Evolutionary conservation across 2,888 invertebrate genomes (phyloP).

Genomic region (Dicycla oo): DNA sequence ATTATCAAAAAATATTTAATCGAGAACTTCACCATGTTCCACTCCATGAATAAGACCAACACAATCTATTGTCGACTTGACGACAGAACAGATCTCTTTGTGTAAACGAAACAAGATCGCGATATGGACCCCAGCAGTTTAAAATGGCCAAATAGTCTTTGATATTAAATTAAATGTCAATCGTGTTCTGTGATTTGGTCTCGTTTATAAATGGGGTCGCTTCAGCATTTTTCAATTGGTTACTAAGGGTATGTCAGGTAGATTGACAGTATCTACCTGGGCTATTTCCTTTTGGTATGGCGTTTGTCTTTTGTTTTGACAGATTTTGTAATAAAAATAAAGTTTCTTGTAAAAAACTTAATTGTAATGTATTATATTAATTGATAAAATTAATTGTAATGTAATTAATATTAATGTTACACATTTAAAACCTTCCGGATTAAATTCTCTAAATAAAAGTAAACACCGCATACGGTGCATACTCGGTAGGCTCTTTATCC

Average conservation of each 20-base stretch:
- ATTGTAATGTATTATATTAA: no score
- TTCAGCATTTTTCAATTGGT: constrained; percentile 9
- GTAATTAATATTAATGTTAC: no score
- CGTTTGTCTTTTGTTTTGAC: background rate
- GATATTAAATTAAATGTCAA: constrained; percentile 61
- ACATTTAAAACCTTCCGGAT: no score
- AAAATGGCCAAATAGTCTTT: constrained; percentile 52
- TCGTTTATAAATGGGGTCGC: constrained; percentile 17
- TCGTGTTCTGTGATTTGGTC: constrained; percentile 23
- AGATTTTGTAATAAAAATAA: no score
- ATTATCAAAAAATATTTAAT: constrained; percentile 31
- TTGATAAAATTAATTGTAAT: no score
- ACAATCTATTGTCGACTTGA: constrained; percentile 52
- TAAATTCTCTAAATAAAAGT: no score
- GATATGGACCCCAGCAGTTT: constrained; percentile 57
- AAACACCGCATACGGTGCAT: no score
- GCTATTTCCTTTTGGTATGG: background rate
- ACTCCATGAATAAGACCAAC: constrained; percentile 35
- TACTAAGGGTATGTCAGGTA: background rate
- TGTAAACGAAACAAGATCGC: constrained; percentile 57
- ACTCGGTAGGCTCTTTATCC: no score
- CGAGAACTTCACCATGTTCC: constrained; percentile 25
- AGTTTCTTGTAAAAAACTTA: no score
- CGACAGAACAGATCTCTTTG: constrained; percentile 52
- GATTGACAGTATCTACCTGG: constrained; percentile 7